Percentiles rank a stretch among this genome's conserved stretches.
Evolutionary conservation across 2,797 vertebrate genomes (phyloP).

Genomic region (Cuniculus paca): DNA sequence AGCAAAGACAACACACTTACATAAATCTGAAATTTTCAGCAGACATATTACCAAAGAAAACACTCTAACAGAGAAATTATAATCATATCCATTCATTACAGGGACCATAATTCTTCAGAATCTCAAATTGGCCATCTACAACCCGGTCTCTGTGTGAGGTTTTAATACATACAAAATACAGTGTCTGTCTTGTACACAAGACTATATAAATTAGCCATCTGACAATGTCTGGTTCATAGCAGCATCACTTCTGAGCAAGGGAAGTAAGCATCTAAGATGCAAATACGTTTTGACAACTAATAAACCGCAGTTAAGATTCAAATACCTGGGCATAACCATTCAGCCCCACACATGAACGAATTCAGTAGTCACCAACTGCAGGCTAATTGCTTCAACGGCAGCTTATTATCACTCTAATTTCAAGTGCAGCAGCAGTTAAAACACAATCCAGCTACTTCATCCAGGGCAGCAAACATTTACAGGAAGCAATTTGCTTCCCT

Average conservation of each 20-base stretch:
- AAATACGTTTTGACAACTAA: constrained; percentile 60
- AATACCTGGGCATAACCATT: constrained; percentile 23
- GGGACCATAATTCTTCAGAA: not conserved
- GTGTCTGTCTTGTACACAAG: not conserved
- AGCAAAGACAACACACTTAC: constrained; percentile 48
- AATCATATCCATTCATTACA: not conserved
- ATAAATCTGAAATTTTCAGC: constrained; percentile 60
- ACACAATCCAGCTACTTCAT: constrained; percentile 53
- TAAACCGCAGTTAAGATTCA: constrained; percentile 47
- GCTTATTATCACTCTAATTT: constrained; percentile 65
- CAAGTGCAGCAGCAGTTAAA: constrained; percentile 56
- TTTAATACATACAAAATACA: constrained; percentile 58
- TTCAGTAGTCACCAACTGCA: constrained; percentile 77
- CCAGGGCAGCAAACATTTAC: not conserved
- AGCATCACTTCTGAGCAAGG: constrained; percentile 29
- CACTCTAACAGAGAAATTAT: not conserved
- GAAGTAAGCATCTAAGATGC: constrained; percentile 41
- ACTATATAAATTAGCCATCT: not conserved
- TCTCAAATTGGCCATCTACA: constrained; percentile 42
- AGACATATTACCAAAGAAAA: constrained; percentile 26
- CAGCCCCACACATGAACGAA: constrained; percentile 34
- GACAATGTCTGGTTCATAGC: not conserved
- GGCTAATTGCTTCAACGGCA: constrained; percentile 75
- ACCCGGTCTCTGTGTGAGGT: not conserved
- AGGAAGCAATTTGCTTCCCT: constrained; percentile 36